Base-by-base conservation (phyloP, 2,888 invertebrate species). In the Lordiphosa fenestrarum region DNA sequence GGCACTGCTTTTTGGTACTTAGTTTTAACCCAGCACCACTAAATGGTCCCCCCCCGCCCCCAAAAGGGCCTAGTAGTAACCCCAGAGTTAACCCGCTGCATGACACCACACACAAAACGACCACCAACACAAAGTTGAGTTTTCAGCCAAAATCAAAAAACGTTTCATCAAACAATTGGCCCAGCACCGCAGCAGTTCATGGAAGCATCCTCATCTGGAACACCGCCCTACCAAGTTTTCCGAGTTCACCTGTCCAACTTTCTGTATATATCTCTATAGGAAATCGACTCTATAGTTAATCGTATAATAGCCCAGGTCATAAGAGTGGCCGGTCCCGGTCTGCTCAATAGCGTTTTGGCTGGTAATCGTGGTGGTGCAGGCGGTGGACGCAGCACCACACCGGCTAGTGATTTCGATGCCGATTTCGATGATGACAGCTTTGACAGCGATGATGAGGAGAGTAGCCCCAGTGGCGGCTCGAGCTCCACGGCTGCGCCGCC, bases 271-370 rank as follows among this genome's bases (percentile, higher is more conserved):
- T 30, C 42, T 41, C 52, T 67, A 53, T 88, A 89, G 89, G 88
- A 89, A 89, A 86, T 89, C 84, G 89, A 89, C 77, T 86, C 83
- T 59, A 88, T 88, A 77, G 89, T 89, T 58, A 89, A 89, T 84
- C 87, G 87, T 61, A 85, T 89, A 63, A 87, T 89, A 81, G 86
- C 88, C 57, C 89, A 89, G 89, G 91, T 95, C 86, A 93, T 96
- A 90, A 93, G 94, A 82, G 92, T 94, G 69, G 92, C 96, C 86
- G 95, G 95, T 40, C 94, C 95, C 12, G 91, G 93, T 71, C 91
- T 96, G 71, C 80, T 89, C 33, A 87, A 86, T 35, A 86, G 87
- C 9, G 67, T 89, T 40, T 70, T 88, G 66, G 84, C 86, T 55
- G 85, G 81, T 46, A 81, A 84, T 69, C 81, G 78, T 19, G 80